Evolutionary conservation across 2,797 vertebrate species (phyloP).

Genomic region (Ceyx erithaca): DNA sequence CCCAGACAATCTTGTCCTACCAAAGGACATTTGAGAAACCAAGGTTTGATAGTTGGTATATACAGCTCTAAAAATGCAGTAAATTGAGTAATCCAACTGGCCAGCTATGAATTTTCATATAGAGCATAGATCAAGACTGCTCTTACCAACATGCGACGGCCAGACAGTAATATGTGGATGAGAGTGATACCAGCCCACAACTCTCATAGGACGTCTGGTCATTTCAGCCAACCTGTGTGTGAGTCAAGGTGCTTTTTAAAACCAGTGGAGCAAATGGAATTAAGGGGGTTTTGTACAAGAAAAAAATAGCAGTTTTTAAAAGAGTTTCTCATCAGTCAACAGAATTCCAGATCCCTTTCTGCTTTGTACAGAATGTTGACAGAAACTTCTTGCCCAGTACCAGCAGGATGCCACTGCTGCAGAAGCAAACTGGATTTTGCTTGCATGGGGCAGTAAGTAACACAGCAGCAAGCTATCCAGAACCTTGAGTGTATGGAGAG

Average conservation of each 20-base stretch:
- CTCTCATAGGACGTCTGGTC: conserved; percentile 92
- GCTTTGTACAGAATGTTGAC: not conserved
- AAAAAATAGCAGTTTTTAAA: not conserved
- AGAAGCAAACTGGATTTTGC: not conserved
- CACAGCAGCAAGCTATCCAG: not conserved
- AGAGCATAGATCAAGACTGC: not conserved
- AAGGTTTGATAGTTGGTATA: not conserved
- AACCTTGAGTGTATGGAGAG: rapidly evolving
- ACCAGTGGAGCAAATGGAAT: not conserved
- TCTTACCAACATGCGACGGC: conserved; percentile 94
- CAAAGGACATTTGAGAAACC: rapidly evolving
- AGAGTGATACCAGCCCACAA: conserved; percentile 98
- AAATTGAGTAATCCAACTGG: rapidly evolving
- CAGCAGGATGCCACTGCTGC: not conserved
- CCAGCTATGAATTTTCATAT: not conserved
- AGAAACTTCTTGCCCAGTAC: not conserved
- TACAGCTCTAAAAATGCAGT: not conserved
- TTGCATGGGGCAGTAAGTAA: not conserved
- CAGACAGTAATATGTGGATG: conserved; percentile 98
- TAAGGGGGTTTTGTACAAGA: no score
- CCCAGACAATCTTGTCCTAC: not conserved
- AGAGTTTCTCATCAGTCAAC: not conserved
- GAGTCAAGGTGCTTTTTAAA: conserved; percentile 72
- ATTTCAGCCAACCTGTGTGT: conserved; percentile 90
- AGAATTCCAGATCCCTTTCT: not conserved